These are phyloP conservation scores for Eurois occulta DNA, from an alignment of 2,888 invertebrate genomes.

Conservation along the genomic window DNA sequence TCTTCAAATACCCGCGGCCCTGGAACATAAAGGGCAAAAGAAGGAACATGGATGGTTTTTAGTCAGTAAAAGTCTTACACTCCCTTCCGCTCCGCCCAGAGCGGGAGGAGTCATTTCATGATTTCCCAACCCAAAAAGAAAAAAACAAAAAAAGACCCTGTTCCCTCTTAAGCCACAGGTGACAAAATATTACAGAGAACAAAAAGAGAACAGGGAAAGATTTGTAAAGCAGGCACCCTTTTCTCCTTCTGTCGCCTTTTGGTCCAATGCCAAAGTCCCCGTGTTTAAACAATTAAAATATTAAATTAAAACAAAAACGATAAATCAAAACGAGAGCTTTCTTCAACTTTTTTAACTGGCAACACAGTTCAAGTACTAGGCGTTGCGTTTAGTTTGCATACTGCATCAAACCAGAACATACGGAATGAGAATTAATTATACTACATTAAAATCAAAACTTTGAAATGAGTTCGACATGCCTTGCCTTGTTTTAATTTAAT, in stretches of 20 bases:
- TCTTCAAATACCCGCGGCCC: too few species aligned
- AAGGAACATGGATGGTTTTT: too few species aligned
- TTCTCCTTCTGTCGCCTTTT: neutral
- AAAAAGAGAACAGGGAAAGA: neutral
- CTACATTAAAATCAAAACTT: constrained; percentile 74
- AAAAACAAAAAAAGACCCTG: too few species aligned
- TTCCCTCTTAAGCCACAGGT: neutral
- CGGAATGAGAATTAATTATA: constrained; percentile 76
- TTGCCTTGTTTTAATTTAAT: constrained; percentile 63
- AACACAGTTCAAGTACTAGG: constrained; percentile 37
- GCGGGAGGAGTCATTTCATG: too few species aligned
- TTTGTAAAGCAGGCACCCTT: neutral
- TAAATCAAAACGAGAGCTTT: constrained; percentile 15
- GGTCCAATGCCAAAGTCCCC: constrained; percentile 1
- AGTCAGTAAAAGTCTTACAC: too few species aligned
- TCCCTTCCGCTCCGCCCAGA: too few species aligned
- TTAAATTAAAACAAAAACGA: constrained; percentile 38
- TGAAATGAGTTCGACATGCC: constrained; percentile 69
- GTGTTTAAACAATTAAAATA: constrained; percentile 36
- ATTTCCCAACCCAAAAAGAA: too few species aligned
- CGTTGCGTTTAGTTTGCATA: constrained; percentile 54
- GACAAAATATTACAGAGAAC: neutral
- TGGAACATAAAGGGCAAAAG: too few species aligned
- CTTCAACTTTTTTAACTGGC: constrained; percentile 8
- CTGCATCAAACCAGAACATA: constrained; percentile 68